phyloP scores from a whole-genome alignment of 2,888 invertebrate species.

The Athrips mouffetella region DNA sequence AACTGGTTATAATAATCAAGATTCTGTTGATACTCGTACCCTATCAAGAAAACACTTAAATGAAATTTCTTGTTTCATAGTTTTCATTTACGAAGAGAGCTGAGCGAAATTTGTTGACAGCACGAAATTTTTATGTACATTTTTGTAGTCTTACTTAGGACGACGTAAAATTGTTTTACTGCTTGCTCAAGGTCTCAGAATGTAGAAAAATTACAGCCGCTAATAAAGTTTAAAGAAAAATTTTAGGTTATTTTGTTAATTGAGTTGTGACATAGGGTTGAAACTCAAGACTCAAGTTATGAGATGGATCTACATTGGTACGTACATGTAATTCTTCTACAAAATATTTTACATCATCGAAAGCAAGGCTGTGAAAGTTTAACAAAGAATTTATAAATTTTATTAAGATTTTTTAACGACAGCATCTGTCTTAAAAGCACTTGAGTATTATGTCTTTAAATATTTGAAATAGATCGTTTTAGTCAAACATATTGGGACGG shows the following conservation, averaged over 20 bases:
- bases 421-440: slow-evolving; percentile 71
- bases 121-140: slow-evolving; percentile 47
- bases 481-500: slow-evolving; percentile 51
- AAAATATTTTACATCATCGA: neutral
- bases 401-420: slow-evolving; percentile 53
- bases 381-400: no score
- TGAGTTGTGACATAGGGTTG: no score
- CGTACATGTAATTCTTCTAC: neutral
- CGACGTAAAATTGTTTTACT: no score
- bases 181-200: no score
- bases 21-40: slow-evolving; percentile 58
- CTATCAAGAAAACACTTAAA: slow-evolving; percentile 54
- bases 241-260: no score
- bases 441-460: slow-evolving; percentile 48
- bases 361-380: slow-evolving; percentile 22
- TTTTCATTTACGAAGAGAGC: slow-evolving; percentile 31
- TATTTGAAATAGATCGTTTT: slow-evolving; percentile 38
- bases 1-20: slow-evolving; percentile 70
- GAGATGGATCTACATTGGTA: no score
- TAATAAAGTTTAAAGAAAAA: no score
- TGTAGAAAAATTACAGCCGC: no score
- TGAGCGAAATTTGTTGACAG: slow-evolving; percentile 43
- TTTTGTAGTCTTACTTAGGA: slow-evolving; percentile 20
- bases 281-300: no score
- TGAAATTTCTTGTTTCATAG: slow-evolving; percentile 32